Conservation (phyloP, 2,888 invertebrate species). For the Drosophila melanosoma region DNA sequence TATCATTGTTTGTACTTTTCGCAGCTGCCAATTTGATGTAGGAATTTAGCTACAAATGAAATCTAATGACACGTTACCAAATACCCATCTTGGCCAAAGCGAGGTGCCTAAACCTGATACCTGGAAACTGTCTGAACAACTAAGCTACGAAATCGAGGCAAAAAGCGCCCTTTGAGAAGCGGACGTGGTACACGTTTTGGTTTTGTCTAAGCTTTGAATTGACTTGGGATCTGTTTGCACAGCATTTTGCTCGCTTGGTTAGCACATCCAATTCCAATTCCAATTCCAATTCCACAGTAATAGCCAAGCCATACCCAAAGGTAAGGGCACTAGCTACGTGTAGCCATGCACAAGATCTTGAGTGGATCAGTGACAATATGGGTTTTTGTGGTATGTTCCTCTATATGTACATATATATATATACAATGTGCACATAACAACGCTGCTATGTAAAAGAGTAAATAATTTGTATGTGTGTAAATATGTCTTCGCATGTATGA, state of each 20-base stretch:
- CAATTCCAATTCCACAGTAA: conserved; percentile 10
- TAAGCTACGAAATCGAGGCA: not conserved
- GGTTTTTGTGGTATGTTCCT: conserved; percentile 17
- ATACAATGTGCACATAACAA: not conserved
- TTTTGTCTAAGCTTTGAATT: conserved; percentile 3
- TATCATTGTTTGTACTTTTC: not conserved
- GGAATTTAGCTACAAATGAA: conserved; percentile 2
- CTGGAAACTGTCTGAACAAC: not conserved
- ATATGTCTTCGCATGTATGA: not conserved
- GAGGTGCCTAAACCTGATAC: not conserved
- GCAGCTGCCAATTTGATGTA: not conserved
- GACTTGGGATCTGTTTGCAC: conserved; percentile 51
- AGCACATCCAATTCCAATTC: conserved; percentile 37
- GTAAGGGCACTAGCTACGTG: conserved; percentile 54
- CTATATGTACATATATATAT: conserved; percentile 3
- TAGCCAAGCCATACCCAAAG: not conserved
- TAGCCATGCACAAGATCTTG: conserved; percentile 68
- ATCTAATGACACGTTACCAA: conserved; percentile 2
- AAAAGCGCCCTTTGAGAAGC: conserved; percentile 51
- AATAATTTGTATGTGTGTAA: not conserved
- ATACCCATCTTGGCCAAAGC: conserved; percentile 14
- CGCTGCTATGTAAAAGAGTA: not conserved
- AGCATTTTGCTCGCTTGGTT: conserved; percentile 47
- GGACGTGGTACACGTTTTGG: conserved; percentile 39
- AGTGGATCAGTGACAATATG: conserved; percentile 57